phyloP scores from a whole-genome alignment of 2,113 vertebrate species.

The Mustela nigripes region DNA sequence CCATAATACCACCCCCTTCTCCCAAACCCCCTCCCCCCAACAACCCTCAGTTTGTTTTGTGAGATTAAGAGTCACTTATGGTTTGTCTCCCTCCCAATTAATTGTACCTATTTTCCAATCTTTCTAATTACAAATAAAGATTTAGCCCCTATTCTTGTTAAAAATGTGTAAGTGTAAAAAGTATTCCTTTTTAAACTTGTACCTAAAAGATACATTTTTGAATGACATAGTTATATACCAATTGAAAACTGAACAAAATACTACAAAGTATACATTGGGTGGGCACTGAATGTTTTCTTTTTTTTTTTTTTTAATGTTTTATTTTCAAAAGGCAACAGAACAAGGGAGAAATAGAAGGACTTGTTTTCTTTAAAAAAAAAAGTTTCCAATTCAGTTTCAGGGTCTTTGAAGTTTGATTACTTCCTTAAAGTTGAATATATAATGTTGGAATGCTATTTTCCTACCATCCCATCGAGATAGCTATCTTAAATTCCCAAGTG shows the following conservation, averaged over 20 bases:
- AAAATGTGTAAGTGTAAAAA: constrained; percentile 6
- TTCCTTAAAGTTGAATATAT: not conserved
- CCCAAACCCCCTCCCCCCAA: too few relatives aligned
- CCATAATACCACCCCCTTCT: too few relatives aligned
- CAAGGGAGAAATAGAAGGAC: not conserved
- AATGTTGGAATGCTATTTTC: not conserved
- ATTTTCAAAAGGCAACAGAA: not conserved
- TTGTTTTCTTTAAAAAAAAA: not conserved
- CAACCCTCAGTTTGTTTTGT: too few relatives aligned
- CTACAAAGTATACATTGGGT: not conserved
- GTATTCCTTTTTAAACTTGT: not conserved
- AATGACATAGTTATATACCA: not conserved
- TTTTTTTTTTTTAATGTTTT: not conserved
- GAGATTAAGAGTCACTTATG: too few relatives aligned
- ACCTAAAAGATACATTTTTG: not conserved
- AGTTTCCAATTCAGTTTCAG: not conserved
- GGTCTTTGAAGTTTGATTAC: not conserved
- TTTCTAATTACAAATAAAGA: not conserved
- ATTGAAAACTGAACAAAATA: constrained; percentile 11
- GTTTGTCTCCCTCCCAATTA: not conserved
- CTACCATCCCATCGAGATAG: not conserved
- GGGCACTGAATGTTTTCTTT: not conserved
- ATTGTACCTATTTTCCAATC: not conserved
- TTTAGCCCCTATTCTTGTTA: not conserved
- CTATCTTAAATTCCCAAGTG: not conserved